phyloP scores from a whole-genome alignment of 2,888 invertebrate species.

The Pandemis heparana region DNA sequence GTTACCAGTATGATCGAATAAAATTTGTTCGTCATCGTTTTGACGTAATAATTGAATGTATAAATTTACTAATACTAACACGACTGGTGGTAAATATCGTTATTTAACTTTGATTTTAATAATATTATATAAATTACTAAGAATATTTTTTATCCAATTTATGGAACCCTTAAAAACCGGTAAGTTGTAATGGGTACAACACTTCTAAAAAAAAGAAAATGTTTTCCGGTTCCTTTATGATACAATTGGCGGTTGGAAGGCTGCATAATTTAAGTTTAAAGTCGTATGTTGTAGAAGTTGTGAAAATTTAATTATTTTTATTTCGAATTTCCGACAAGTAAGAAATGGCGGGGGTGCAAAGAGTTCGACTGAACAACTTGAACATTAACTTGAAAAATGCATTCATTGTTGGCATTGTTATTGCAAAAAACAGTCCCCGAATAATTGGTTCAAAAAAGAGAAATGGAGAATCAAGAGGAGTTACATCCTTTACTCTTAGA shows the following conservation, averaged over 20 bases:
- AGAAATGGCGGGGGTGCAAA: constrained; percentile 79
- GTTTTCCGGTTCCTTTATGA: constrained; percentile 1
- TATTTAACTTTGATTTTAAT: too few relatives aligned
- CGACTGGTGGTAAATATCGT: too few relatives aligned
- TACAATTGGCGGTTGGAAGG: not conserved
- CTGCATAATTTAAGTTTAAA: not conserved
- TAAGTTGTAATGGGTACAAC: not conserved
- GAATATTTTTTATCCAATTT: not conserved
- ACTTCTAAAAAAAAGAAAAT: not conserved
- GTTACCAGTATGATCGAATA: not conserved
- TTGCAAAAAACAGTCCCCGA: constrained; percentile 87
- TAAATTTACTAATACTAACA: too few relatives aligned
- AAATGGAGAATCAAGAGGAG: constrained; percentile 86
- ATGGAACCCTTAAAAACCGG: constrained; percentile 14
- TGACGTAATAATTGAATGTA: too few relatives aligned
- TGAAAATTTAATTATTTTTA: not conserved
- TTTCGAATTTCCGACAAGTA: not conserved
- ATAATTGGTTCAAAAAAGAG: constrained; percentile 80
- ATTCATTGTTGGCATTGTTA: constrained; percentile 85
- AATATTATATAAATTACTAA: too few relatives aligned
- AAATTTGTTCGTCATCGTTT: not conserved
- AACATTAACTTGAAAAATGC: constrained; percentile 76
- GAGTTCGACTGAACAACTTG: constrained; percentile 70
- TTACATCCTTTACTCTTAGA: constrained; percentile 91
- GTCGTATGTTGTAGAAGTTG: not conserved